Base-by-base conservation (phyloP, 2,113 vertebrate genomes). In the Percopsis transmontana region DNA sequence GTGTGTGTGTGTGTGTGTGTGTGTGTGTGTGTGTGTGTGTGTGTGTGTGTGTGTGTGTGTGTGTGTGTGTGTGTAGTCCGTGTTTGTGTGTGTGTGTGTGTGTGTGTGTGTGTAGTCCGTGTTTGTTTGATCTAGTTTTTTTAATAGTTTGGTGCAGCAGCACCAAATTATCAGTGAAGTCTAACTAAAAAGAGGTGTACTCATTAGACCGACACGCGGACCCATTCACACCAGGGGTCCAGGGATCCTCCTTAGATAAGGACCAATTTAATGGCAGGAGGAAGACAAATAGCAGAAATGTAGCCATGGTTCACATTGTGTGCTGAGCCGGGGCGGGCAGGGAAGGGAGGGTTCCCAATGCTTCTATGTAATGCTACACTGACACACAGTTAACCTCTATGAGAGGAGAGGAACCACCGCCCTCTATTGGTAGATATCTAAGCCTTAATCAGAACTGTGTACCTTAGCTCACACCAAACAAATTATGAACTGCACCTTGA, bases 341-440 rank as follows among this genome's bases (percentile, higher is more conserved):
- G 47, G 23, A 21, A 40, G 62, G 42, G 40, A 61, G 57, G 38
- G 42, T 33, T 54, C 62, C 54, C 33, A 9, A 15, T n/a, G 20
- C 1, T 19, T 48, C 42, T 61, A 38, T 19, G 2, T 50, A 11
- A 21, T 18, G 21, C 52, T 19, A 60, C 1, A 5, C 21, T 47
- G 58, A 19, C 20, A 3, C 21, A 19, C 3, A 14, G 16, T 45
- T 74, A 58, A 54, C 33, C 58, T 2, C 2, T 2, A 40, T 2
- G n/a, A 68, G 58, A 71, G 74, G 41, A 40, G 39, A 58, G 54
- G 56, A 83, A 87, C 80, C 68, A 84, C 83, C 83, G 58, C 80
- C 79, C 73, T 86, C 86, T 91, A 33, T 89, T 90, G 89, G 83
- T 64, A 13, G 81, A 44, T 50, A 68, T 70, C 3, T 58, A 55